Conservation (phyloP, 92 coral and sea anemone species). For the Montipora capitata region DNA sequence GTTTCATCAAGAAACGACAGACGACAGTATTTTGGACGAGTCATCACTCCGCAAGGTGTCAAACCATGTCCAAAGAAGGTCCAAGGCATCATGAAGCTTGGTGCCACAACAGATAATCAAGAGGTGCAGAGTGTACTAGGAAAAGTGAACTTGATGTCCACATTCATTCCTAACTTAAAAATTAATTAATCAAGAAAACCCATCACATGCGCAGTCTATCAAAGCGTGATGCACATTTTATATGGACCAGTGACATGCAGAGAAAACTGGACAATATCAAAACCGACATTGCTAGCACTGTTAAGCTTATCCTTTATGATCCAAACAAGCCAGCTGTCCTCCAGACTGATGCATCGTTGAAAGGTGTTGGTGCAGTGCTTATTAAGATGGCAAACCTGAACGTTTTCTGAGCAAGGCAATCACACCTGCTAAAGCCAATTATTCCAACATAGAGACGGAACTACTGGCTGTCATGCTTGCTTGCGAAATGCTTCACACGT, state of each 20-base stretch:
- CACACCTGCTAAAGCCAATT: constrained; percentile 11
- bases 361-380: too few species aligned
- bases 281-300: constrained; percentile 58
- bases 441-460: background rate
- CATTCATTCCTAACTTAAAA: too few species aligned
- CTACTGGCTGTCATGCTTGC: background rate
- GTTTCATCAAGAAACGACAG: constrained; percentile 69
- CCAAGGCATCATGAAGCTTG: constrained; percentile 40
- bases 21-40: constrained; percentile 4
- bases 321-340: too few species aligned
- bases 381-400: constrained; percentile 40
- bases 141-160: too few species aligned
- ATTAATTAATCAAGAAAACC: constrained; percentile 44
- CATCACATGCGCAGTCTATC: constrained; percentile 75
- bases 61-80: constrained; percentile 74
- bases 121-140: too few species aligned
- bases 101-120: constrained; percentile 42
- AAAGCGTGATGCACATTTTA: constrained; percentile 69
- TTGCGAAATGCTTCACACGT: background rate
- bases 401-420: constrained; percentile 79
- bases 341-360: too few species aligned
- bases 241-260: constrained; percentile 81
- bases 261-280: constrained; percentile 77
- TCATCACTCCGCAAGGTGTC: constrained; percentile 68
- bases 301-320: too few species aligned